phyloP scores from a whole-genome alignment of 2,888 invertebrate genomes.

The Mycalesis mineus region DNA sequence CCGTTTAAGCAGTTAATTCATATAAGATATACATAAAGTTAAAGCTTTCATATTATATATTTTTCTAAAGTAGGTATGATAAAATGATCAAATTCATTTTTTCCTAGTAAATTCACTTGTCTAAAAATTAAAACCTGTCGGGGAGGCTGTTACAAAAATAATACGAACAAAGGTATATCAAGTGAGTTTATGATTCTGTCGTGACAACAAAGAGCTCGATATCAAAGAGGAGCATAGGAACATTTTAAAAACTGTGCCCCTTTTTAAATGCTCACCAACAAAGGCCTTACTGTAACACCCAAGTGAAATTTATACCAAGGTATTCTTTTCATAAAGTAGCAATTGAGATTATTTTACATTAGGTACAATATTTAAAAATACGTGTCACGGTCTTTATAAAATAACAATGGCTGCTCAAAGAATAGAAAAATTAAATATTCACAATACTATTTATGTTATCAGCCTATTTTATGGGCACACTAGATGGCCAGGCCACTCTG shows the following conservation, averaged over 20 bases:
- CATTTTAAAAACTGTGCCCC: constrained; percentile 44
- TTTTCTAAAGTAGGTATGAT: too few relatives aligned
- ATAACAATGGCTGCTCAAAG: too few relatives aligned
- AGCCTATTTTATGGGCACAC: too few relatives aligned
- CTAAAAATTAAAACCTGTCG: background rate
- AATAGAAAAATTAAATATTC: too few relatives aligned
- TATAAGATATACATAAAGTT: too few relatives aligned
- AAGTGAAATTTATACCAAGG: background rate
- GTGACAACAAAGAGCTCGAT: constrained; percentile 48
- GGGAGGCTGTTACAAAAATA: constrained; percentile 29
- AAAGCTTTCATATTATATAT: too few relatives aligned
- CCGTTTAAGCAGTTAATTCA: too few relatives aligned
- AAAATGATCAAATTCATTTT: too few relatives aligned
- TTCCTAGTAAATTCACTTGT: background rate
- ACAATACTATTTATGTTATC: too few relatives aligned
- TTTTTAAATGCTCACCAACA: constrained; percentile 47
- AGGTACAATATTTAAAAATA: too few relatives aligned
- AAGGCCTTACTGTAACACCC: constrained; percentile 33
- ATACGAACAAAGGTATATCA: constrained; percentile 40
- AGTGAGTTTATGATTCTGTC: constrained; percentile 48
- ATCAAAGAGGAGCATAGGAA: constrained; percentile 53
- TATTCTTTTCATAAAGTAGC: background rate
- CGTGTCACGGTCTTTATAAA: too few relatives aligned
- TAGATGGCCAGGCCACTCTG: too few relatives aligned
- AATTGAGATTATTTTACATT: background rate